Evolutionary conservation across 2,888 invertebrate genomes (phyloP).

Genomic region (Rhopalosiphum nymphaeae): DNA sequence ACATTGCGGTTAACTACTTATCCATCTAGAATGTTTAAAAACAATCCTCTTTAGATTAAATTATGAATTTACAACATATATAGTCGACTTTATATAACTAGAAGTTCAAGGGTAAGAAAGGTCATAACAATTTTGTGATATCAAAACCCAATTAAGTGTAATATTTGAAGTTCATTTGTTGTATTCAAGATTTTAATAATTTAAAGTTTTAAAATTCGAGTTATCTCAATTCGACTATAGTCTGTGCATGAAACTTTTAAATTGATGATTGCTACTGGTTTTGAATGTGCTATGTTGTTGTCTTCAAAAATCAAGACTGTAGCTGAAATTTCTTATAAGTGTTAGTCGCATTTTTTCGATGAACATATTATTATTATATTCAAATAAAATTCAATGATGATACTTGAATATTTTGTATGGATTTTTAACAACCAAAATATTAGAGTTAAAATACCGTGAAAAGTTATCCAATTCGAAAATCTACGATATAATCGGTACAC

Average conservation of each 20-base stretch:
- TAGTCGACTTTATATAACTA: background rate
- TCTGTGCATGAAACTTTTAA: background rate
- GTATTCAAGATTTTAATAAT: background rate
- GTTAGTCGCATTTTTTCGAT: background rate
- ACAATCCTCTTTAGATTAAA: background rate
- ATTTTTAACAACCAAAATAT: background rate
- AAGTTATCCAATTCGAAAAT: background rate
- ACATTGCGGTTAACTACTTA: too few relatives aligned
- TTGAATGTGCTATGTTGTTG: background rate
- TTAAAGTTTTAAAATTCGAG: background rate
- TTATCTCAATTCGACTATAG: background rate
- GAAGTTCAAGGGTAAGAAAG: background rate
- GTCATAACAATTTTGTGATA: background rate
- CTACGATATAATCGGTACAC: background rate
- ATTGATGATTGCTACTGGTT: background rate
- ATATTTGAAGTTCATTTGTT: background rate
- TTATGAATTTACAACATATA: background rate
- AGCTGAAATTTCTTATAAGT: background rate
- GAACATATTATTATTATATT: background rate
- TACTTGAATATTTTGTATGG: background rate
- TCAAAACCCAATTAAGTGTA: background rate
- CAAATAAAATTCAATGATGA: background rate
- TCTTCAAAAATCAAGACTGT: background rate
- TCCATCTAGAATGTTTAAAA: background rate
- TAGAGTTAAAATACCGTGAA: background rate